Base-by-base conservation (phyloP, 2,113 vertebrate genomes). In the Cyphomyrus plagiostoma region DNA sequence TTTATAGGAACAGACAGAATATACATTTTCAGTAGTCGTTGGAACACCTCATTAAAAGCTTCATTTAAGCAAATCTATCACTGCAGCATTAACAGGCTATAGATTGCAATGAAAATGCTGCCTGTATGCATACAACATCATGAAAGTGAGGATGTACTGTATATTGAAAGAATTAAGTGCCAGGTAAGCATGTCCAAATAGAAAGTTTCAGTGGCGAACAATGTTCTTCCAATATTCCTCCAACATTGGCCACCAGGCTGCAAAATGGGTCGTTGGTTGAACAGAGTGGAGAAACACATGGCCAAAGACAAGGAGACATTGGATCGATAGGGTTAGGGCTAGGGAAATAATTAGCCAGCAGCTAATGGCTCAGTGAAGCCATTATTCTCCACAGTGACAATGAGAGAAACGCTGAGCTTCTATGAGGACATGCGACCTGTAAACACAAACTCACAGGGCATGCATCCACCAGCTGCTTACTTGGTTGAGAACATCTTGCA, bases 401-500 rank as follows among this genome's bases (percentile, higher is more conserved):
- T 52, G 88, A 70, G 48, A 52, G 30, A 53, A 48, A 89, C 88
- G 19, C 89, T 92, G 90, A 52, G 42, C 53, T 92, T 39, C 91
- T 92, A 94, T 93, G 89, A 90, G 92, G 90, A 77, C 95, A 95
- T 95, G 94, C 94, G 93, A 91, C 90, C 92, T 91, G 93, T 91
- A 82, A 91, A 95, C 93, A 95, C 92, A 95, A 80, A 94, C 94
- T 91, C 91, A 94, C 93, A 94, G 90, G 92, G 91, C 96, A 96
- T 96, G 95, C 95, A 96, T 92, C 92, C 93, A 92, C 62, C 86
- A 21, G 89, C 90, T 86, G 91, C 96, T 97, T 97, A 97, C 96
- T 97, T 97, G 96, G 93, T 95, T 96, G 90, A 97, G 95, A 95
- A 96, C 95, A 91, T 97, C 96, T 94, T 96, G 96, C 94, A 96